A percentile compares a stretch with the other conserved stretches of the same genome.
phyloP scores from a whole-genome alignment of 1,140 invertebrate genomes.

The Coenobita brevimanus region DNA sequence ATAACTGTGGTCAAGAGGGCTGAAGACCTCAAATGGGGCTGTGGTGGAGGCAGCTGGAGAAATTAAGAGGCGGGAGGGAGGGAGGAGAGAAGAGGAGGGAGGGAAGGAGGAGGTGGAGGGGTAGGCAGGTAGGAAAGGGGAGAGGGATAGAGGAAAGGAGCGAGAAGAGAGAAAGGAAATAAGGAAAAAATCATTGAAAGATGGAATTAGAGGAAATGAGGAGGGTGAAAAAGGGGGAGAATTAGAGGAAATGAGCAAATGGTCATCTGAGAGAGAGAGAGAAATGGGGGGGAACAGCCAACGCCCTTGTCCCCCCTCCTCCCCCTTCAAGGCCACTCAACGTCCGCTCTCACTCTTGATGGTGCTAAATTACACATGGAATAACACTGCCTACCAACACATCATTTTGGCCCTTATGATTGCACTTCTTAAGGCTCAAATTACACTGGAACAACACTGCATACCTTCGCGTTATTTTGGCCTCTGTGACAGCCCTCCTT shows the following conservation, averaged over 20 bases:
- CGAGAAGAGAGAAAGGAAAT: no score
- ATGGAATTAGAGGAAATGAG: neutral
- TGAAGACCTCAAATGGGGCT: no score
- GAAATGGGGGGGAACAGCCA: neutral
- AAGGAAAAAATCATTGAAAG: neutral
- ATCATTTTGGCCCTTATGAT: no score
- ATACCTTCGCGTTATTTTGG: no score
- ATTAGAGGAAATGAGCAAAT: neutral
- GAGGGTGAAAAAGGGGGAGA: neutral
- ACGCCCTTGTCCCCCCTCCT: neutral
- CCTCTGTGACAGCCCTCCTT: no score
- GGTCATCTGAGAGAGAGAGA: neutral
- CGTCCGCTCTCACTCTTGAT: slow-evolving; percentile 15
- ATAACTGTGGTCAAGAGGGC: no score
- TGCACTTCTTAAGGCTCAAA: no score
- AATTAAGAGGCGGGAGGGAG: neutral
- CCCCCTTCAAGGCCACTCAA: neutral
- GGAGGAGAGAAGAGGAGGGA: neutral
- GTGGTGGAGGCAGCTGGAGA: neutral
- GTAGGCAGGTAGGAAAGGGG: neutral
- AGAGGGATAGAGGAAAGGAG: neutral
- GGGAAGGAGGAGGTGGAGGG: neutral
- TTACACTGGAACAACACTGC: no score
- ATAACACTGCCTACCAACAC: no score
- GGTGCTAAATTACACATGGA: no score